Evolutionary conservation across 2,113 vertebrate genomes (phyloP).

Genomic region (Halichoerus grypus): DNA sequence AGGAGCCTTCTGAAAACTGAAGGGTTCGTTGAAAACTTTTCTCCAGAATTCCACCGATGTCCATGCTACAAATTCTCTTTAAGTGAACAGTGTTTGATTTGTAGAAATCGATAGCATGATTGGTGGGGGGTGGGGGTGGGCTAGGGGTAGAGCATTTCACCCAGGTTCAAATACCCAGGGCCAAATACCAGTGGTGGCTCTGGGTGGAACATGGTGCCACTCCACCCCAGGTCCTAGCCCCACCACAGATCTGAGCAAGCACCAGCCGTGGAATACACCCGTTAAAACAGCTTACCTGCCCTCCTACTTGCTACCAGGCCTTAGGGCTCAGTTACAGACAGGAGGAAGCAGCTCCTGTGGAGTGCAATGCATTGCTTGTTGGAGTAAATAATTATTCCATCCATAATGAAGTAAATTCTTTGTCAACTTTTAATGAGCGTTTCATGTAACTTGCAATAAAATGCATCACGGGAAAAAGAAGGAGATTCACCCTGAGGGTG

Average conservation of each 20-base stretch:
- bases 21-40: constrained; percentile 74
- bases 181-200: background rate
- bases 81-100: background rate
- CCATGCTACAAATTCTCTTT: background rate
- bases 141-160: background rate
- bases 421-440: background rate
- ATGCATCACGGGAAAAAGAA: background rate
- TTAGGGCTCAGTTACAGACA: background rate
- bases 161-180: background rate
- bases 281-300: background rate
- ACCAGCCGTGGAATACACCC: background rate
- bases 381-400: background rate
- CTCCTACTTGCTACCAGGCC: background rate
- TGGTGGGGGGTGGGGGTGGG: too few species aligned
- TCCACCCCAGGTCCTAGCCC: background rate
- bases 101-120: background rate
- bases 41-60: constrained; percentile 72
- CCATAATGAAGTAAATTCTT: background rate
- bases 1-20: constrained; percentile 83
- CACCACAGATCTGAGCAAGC: background rate
- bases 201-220: background rate
- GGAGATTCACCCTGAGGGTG: background rate
- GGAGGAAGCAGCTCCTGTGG: background rate
- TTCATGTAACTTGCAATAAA: background rate
- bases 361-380: background rate